Conservation (phyloP, 2,113 vertebrate genomes). For the Clupea harengus region DNA sequence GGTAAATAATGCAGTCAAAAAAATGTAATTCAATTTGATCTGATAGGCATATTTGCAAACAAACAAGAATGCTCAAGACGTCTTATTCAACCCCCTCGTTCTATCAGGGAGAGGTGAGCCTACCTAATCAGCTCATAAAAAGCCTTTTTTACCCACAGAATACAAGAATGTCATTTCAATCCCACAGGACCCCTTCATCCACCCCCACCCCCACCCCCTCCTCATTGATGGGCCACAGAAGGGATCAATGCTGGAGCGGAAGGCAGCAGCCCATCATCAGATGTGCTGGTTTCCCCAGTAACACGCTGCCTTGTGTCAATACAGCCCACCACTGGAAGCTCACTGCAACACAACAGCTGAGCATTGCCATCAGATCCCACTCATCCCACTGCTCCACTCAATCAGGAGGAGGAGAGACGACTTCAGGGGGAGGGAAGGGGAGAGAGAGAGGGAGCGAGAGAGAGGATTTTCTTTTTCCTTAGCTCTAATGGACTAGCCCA, state of each 20-base stretch:
- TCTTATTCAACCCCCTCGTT: neutral
- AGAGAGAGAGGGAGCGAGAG: too few species aligned
- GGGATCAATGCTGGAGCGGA: slow-evolving; percentile 46
- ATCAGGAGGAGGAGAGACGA: too few species aligned
- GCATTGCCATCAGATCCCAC: neutral
- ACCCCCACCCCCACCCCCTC: neutral
- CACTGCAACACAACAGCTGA: neutral
- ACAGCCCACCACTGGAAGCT: neutral
- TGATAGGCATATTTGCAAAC: neutral
- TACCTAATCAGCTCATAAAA: neutral
- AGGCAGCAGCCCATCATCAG: neutral
- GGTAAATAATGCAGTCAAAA: neutral
- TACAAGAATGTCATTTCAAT: neutral
- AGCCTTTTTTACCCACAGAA: neutral
- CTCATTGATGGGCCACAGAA: neutral
- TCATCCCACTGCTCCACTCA: neutral
- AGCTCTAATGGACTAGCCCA: neutral
- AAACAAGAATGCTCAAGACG: neutral
- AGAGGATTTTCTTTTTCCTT: neutral
- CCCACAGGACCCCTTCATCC: neutral
- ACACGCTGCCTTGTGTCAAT: slow-evolving; percentile 12
- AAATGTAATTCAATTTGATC: neutral
- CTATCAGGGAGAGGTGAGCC: neutral
- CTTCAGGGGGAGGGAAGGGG: too few species aligned
- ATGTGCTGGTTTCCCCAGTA: slow-evolving; percentile 1